Base-by-base conservation (phyloP, 2,113 vertebrate species). In the Genyomyrus donnyi region DNA sequence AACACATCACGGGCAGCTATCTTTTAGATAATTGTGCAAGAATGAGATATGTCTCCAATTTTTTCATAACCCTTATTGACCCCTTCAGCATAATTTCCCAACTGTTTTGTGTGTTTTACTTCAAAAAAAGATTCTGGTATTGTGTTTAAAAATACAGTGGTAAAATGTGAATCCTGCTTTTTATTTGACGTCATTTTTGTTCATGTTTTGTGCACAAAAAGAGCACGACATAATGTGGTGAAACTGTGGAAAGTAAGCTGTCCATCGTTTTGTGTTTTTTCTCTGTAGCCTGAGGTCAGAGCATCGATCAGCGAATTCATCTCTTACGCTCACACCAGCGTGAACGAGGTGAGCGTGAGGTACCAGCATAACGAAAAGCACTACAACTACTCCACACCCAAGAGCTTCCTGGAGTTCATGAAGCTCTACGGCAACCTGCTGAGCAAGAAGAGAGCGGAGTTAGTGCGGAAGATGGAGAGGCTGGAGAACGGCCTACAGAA, bases 371-470 rank as follows among this genome's bases (percentile, higher is more conserved):
- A 95, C 89, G 93, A 95, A 90, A 95, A 95, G 91, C 95, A 94
- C 91, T 95, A 95, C 80, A 96, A 96, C 94, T 96, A 96, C 94
- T 96, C 95, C 45, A 96, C 96, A 0, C 96, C 96, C 2, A 97
- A 97, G 94, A 97, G 95, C 93, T 97, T 97, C 93, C 94, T 96
- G 90, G 94, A 96, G 91, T 94, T 95, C 49, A 95, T 95, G 93
- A 97, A 95, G 92, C 92, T 95, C 49, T 96, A 95, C 13, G 92
- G 91, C 87, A 95, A 95, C 91, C 93, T 96, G 70, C 92, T 95
- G 91, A 90, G 91, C 19, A 95, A 94, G 15, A 97, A 96, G 89
- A 96, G 95, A 88, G 95, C 87, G 1, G 94, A 96, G 91, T 88
- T 96, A 89, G 92, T 70, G 1, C 91, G 93, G 91, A 97, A 96